Conservation (phyloP, 23 tunicate species). For the Styela plicata region DNA sequence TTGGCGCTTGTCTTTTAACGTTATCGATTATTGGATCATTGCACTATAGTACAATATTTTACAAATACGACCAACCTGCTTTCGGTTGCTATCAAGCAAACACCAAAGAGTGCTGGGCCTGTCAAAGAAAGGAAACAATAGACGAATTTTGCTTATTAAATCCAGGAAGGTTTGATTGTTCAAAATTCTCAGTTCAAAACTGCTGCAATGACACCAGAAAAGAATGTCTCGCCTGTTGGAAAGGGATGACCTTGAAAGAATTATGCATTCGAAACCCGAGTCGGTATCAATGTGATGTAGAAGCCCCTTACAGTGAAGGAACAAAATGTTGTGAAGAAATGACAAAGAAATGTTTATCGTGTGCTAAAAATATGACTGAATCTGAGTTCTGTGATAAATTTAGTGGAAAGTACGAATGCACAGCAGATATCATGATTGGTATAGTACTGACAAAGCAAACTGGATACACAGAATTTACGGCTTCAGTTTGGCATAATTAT, state of each 20-base stretch:
- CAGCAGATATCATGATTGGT: conserved; percentile 1
- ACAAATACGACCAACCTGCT: not conserved
- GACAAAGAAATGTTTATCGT: not conserved
- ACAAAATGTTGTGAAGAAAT: not conserved
- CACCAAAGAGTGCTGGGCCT: not conserved
- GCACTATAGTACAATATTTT: not conserved
- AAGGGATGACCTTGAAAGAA: not conserved
- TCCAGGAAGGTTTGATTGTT: not conserved
- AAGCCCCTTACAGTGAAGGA: not conserved
- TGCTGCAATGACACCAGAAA: not conserved
- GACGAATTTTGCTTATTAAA: not conserved
- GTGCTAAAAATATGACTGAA: not conserved
- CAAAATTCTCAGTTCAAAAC: not conserved
- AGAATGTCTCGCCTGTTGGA: not conserved
- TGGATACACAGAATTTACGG: conserved; percentile 12
- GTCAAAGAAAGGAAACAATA: not conserved
- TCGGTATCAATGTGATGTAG: not conserved
- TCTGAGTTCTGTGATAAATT: not conserved
- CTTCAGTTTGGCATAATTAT: not conserved
- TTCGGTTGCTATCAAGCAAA: not conserved
- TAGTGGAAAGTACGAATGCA: not conserved
- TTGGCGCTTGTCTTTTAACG: not conserved
- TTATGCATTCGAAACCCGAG: not conserved
- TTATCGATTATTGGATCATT: not conserved
- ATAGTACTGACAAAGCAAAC: not conserved